These are phyloP conservation scores for Drosophila punjabiensis DNA, from an alignment of 1,140 invertebrate species.

Conservation along the genomic window DNA sequence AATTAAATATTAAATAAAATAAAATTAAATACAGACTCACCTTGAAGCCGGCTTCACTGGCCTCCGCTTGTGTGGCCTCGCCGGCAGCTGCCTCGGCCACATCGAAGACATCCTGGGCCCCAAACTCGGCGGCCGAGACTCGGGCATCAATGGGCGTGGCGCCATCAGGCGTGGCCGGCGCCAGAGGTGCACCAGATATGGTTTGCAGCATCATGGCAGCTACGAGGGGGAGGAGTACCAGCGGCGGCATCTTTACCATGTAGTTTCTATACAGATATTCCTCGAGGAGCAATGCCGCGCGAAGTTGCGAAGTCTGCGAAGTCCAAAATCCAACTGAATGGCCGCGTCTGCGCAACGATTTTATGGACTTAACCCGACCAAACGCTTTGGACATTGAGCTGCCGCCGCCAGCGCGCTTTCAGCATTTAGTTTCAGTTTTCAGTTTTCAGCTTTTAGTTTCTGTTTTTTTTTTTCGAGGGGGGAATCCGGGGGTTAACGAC, in stretches of 20 bases:
- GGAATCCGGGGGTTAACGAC: slow-evolving; percentile 19
- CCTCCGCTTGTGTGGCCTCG: slow-evolving; percentile 41
- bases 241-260: background rate
- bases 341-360: slow-evolving; percentile 76
- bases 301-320: slow-evolving; percentile 45
- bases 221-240: slow-evolving; percentile 15
- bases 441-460: slow-evolving; percentile 17
- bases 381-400: slow-evolving; percentile 47
- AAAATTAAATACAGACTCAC: slow-evolving; percentile 23
- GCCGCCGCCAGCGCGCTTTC: slow-evolving; percentile 23
- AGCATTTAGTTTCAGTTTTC: slow-evolving; percentile 28
- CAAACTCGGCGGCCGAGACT: slow-evolving; percentile 65
- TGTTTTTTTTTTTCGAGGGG: background rate
- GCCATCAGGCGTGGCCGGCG: slow-evolving; percentile 64
- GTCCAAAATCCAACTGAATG: slow-evolving; percentile 71
- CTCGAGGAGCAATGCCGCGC: background rate
- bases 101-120: slow-evolving; percentile 67
- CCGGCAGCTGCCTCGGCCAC: slow-evolving; percentile 42
- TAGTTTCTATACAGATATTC: background rate
- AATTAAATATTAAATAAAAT: background rate
- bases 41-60: slow-evolving; percentile 72
- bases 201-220: background rate
- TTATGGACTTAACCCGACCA: slow-evolving; percentile 65
- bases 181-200: slow-evolving; percentile 35
- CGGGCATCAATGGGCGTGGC: slow-evolving; percentile 74